Evolutionary conservation across 2,888 invertebrate genomes (phyloP), one percentile per base, ranked within the genome.

Genomic region (Pasiphila rectangulata): DNA sequence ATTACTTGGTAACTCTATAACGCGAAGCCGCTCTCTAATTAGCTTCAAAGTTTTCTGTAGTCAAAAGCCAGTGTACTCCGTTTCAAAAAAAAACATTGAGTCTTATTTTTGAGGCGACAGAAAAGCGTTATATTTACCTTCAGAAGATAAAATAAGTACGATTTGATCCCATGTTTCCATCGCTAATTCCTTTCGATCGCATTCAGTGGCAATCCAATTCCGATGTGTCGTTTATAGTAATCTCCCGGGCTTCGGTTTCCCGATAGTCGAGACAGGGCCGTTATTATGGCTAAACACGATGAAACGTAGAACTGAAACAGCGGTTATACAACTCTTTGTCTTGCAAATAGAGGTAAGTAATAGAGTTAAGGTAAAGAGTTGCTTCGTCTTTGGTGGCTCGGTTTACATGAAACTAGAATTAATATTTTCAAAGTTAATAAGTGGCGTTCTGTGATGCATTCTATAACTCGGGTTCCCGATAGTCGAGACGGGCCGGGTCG

Each of bases 141-240:
- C 21, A 40, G 23, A 32, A 17, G 17, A 17, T 17, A n/a, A 10
- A 38, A 50, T 47, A 46, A 54, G 47, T 54, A 54, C 38, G 44
- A 32, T 32, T 32, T 19, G 32, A 50, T 39, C 24, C 43, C 41
- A 52, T 54, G 55, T 53, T 53, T 51, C 51, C 40, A 40, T 43
- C 43, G 46, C 44, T 53, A 57, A 57, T 52, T 53, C 52, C 54
- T 46, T 50, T 53, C 46, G 41, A 54, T 53, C 47, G 41, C 43
- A 62, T 51, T 57, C 58, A 63, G 59, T 61, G 51, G 51, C 60
- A 67, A 64, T 65, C 53, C 61, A 65, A 61, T 67, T 64, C 56
- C 60, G 44, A 51, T 52, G 59, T 59, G 61, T 64, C 64, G 64
- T 62, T 64, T 61, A 57, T 56, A 61, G 67, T 68, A 66, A 67